Conservation (phyloP, 1,140 invertebrate species). For the Chironomus tepperi region DNA sequence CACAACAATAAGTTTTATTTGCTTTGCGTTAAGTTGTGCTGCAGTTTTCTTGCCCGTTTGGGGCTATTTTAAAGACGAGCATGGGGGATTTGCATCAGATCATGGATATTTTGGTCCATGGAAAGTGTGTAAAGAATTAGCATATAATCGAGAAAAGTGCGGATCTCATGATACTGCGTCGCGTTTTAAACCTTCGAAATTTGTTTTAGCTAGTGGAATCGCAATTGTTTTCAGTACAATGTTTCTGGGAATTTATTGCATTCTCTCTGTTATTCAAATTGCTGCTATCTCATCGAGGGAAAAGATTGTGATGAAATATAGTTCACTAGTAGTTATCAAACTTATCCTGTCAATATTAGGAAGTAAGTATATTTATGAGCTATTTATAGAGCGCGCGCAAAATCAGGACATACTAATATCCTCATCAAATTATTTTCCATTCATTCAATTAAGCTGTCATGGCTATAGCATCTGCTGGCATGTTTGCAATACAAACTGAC, state of each 20-base stretch:
- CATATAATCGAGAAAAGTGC: slow-evolving; percentile 72
- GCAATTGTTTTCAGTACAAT: slow-evolving; percentile 60
- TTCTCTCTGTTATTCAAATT: slow-evolving; percentile 67
- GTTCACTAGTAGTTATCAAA: slow-evolving; percentile 62
- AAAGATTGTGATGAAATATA: slow-evolving; percentile 65
- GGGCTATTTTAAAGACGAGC: slow-evolving; percentile 53
- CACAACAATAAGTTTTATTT: slow-evolving; percentile 63
- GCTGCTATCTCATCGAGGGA: slow-evolving; percentile 77
- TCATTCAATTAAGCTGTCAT: slow-evolving; percentile 53
- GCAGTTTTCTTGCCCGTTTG: slow-evolving; percentile 67
- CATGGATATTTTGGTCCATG: slow-evolving; percentile 78
- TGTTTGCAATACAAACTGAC: slow-evolving; percentile 76
- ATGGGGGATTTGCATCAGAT: slow-evolving; percentile 44
- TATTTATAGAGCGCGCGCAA: background rate
- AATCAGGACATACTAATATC: background rate
- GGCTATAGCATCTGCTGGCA: slow-evolving; percentile 63
- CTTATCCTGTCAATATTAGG: slow-evolving; percentile 63
- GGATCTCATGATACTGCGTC: slow-evolving; percentile 56
- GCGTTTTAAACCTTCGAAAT: slow-evolving; percentile 64
- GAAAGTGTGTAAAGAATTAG: slow-evolving; percentile 68
- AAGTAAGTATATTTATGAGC: slow-evolving; percentile 49
- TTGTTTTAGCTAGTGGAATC: slow-evolving; percentile 68
- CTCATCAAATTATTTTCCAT: background rate
- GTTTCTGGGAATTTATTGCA: slow-evolving; percentile 61
- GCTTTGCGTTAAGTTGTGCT: slow-evolving; percentile 64